Evolutionary conservation across 2,888 invertebrate genomes (phyloP).

Genomic region (Acanthococcus lagerstroemiae): DNA sequence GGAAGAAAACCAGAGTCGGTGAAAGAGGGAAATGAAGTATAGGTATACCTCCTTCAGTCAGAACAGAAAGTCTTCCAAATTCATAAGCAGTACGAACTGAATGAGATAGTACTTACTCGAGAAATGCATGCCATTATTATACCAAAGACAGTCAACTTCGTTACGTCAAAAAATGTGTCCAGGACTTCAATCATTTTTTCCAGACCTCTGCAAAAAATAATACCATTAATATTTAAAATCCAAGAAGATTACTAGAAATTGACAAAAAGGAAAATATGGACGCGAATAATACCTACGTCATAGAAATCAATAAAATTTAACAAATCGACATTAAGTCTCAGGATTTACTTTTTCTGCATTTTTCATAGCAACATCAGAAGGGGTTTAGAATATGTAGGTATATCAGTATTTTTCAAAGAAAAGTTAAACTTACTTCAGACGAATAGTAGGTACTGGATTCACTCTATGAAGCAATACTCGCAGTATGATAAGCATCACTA

Average conservation of each 20-base stretch:
- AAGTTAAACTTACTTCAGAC: background rate
- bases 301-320: too few species aligned
- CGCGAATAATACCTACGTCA: too few species aligned
- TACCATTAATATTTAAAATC: too few species aligned
- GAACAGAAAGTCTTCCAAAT: background rate
- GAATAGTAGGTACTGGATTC: background rate
- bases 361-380: too few species aligned
- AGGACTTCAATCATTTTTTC: slow-evolving; percentile 1
- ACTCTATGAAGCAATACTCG: background rate
- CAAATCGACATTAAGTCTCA: too few species aligned
- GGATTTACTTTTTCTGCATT: too few species aligned
- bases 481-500: background rate
- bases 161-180: slow-evolving; percentile 15
- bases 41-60: background rate
- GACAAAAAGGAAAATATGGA: too few species aligned
- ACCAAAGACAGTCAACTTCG: slow-evolving; percentile 18
- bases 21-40: background rate
- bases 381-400: too few species aligned
- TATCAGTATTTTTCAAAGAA: too few species aligned
- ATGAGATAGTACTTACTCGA: background rate
- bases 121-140: slow-evolving; percentile 18
- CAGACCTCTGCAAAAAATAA: background rate
- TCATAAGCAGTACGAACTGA: background rate
- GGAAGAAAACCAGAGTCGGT: background rate
- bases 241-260: too few species aligned